Conservation (phyloP, 2,113 vertebrate genomes). For the Stigmatopora nigra region DNA sequence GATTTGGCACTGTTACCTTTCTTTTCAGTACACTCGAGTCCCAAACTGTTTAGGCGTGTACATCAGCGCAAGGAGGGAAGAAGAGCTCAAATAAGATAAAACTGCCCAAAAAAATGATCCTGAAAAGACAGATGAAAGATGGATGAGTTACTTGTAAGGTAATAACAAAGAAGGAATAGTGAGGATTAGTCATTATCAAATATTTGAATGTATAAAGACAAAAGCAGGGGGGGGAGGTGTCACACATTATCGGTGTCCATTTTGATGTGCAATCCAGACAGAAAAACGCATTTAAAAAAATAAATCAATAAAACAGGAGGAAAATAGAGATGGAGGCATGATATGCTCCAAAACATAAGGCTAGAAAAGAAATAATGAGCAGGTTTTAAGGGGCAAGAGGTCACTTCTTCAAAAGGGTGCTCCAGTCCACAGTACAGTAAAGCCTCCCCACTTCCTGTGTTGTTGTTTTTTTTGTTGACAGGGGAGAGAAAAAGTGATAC, state of each 20-base stretch:
- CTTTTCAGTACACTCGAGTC: constrained; percentile 57
- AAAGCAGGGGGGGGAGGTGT: constrained; percentile 22
- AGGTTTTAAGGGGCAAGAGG: constrained; percentile 62
- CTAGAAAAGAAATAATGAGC: constrained; percentile 63
- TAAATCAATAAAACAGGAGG: neutral
- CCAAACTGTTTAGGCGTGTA: constrained; percentile 41
- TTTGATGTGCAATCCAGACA: constrained; percentile 29
- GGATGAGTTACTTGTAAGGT: constrained; percentile 32
- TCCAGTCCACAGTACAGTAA: constrained; percentile 33
- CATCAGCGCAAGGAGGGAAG: constrained; percentile 22
- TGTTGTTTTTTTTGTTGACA: constrained; percentile 29
- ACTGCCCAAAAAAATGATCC: constrained; percentile 32
- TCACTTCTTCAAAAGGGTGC: constrained; percentile 50
- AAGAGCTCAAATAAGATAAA: constrained; percentile 26
- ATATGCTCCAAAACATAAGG: constrained; percentile 55
- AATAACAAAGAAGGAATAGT: constrained; percentile 21
- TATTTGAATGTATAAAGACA: constrained; percentile 36
- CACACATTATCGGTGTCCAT: constrained; percentile 22
- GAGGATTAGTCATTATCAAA: constrained; percentile 46
- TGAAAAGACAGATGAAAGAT: constrained; percentile 33
- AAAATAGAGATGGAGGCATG: constrained; percentile 5
- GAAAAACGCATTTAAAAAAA: constrained; percentile 11
- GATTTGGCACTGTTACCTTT: neutral
- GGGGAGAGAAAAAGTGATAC: constrained; percentile 37
- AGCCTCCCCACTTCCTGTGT: constrained; percentile 44